A percentile compares a stretch with the other conserved stretches of the same genome.
Conservation (phyloP, 2,797 vertebrate species). For the Amazona ochrocephala region DNA sequence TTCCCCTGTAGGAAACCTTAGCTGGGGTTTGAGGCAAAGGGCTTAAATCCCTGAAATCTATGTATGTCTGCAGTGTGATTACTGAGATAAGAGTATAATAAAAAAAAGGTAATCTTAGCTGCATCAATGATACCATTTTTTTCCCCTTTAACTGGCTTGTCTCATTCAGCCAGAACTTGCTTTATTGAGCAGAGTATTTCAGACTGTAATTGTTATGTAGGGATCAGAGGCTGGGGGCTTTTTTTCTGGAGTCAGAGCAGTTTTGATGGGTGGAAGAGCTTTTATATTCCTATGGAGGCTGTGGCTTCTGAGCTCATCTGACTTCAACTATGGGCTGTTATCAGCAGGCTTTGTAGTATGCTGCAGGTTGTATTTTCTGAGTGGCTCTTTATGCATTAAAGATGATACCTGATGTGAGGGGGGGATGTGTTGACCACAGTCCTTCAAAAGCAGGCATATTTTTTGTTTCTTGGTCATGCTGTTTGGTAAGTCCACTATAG, state of each 20-base stretch:
- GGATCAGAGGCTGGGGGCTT: not conserved
- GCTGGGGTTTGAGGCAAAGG: not conserved
- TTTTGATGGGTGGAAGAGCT: not conserved
- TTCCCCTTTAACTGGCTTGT: not conserved
- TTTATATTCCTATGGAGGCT: not conserved
- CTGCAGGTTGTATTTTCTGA: not conserved
- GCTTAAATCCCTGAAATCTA: not conserved
- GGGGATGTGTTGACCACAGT: fast-evolving
- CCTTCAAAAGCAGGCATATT: not conserved
- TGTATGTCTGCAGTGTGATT: not conserved
- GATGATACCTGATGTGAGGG: not conserved
- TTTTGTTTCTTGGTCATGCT: not conserved
- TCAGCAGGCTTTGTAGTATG: not conserved
- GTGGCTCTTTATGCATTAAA: not conserved
- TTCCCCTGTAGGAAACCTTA: not conserved
- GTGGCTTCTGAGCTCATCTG: not conserved
- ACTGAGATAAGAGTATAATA: not conserved
- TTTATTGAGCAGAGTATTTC: not conserved
- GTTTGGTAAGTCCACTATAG: not conserved
- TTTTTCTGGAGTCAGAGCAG: not conserved
- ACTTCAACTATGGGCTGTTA: not conserved
- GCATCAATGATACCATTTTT: not conserved
- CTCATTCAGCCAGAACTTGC: not conserved
- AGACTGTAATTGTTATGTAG: not conserved
- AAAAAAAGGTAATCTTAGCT: not conserved